A percentile compares a stretch with the other conserved stretches of the same genome.
Conservation (phyloP, 2,888 invertebrate species). For the Entomobrya proxima region DNA sequence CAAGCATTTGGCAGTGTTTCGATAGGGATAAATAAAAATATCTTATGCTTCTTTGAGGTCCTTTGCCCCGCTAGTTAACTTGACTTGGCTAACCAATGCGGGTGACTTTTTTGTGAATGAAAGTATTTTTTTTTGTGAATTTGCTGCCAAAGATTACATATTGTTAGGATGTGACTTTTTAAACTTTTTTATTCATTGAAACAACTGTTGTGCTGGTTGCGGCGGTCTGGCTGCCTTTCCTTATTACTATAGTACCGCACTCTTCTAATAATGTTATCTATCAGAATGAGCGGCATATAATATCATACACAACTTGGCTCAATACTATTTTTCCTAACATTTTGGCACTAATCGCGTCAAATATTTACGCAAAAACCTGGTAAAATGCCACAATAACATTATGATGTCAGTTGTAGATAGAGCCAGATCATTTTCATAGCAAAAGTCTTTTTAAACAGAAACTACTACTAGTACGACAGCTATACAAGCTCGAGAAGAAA, state of each 20-base stretch:
- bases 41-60: neutral
- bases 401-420: constrained; percentile 39
- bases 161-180: constrained; percentile 34
- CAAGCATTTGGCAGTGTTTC: neutral
- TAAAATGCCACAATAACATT: constrained; percentile 67
- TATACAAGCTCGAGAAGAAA: neutral
- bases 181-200: constrained; percentile 49
- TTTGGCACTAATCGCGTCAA: constrained; percentile 67
- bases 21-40: neutral
- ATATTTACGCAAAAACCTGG: constrained; percentile 65
- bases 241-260: neutral
- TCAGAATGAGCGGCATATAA: neutral
- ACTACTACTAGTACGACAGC: no score
- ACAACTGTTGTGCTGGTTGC: constrained; percentile 19
- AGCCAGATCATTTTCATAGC: constrained; percentile 16
- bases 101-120: constrained; percentile 41
- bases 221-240: neutral
- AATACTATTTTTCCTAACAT: constrained; percentile 42
- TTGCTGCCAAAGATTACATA: constrained; percentile 60
- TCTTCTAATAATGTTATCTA: neutral
- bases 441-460: neutral
- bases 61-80: neutral
- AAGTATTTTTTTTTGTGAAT: constrained; percentile 7
- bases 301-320: constrained; percentile 62
- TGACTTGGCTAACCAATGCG: neutral